Conservation (phyloP, 2,888 invertebrate genomes). For the Drosophila siamana region DNA sequence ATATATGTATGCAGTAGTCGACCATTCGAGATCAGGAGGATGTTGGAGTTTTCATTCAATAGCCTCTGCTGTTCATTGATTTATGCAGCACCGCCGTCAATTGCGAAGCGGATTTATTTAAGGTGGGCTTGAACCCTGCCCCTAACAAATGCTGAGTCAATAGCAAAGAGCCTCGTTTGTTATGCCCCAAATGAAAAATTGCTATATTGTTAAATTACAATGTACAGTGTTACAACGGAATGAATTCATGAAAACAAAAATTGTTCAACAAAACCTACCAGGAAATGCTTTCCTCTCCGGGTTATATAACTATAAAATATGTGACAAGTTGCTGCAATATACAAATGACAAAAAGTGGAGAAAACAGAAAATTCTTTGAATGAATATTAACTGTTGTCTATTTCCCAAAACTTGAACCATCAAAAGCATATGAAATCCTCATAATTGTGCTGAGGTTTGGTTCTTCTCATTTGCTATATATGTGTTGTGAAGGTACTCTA, state of each 20-base stretch:
- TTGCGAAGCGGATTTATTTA: constrained; percentile 69
- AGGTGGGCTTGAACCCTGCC: constrained; percentile 64
- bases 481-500: too few species aligned
- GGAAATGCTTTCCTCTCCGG: constrained; percentile 35
- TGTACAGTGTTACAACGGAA: constrained; percentile 41
- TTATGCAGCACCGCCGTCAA: constrained; percentile 59
- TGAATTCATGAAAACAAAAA: constrained; percentile 34
- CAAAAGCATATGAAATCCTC: too few species aligned
- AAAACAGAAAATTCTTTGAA: constrained; percentile 21
- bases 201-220: constrained; percentile 64
- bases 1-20: not conserved
- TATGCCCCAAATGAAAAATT: constrained; percentile 56
- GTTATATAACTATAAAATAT: not conserved
- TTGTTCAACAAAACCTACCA: constrained; percentile 16
- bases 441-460: too few species aligned
- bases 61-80: constrained; percentile 65
- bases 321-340: constrained; percentile 22
- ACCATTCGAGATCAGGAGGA: constrained; percentile 31
- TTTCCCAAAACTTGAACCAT: too few species aligned
- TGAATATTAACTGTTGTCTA: constrained; percentile 19
- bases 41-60: constrained; percentile 72
- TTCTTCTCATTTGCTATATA: too few species aligned
- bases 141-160: constrained; percentile 49
- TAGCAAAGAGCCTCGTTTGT: constrained; percentile 27
- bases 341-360: not conserved